These are phyloP conservation scores for Rana temporaria DNA, from an alignment of 2,113 vertebrate genomes.

Conservation along the genomic window DNA sequence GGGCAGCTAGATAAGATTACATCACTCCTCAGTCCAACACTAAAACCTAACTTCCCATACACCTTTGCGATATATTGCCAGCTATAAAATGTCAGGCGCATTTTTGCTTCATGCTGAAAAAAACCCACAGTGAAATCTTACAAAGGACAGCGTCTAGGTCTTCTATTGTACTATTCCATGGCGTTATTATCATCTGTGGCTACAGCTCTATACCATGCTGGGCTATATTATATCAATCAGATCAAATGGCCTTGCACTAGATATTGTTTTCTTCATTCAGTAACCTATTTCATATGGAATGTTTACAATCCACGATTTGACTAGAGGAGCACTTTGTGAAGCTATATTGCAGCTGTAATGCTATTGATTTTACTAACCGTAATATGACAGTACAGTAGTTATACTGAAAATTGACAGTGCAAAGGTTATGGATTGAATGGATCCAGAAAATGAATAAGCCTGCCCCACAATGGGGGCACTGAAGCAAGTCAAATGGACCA, in stretches of 20 bases:
- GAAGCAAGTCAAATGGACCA: slow-evolving; percentile 19
- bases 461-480: slow-evolving; percentile 17
- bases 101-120: too few species aligned
- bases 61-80: too few species aligned
- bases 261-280: not conserved
- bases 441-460: slow-evolving; percentile 49
- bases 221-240: not conserved
- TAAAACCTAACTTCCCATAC: too few species aligned
- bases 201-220: not conserved
- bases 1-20: too few species aligned
- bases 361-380: slow-evolving; percentile 57
- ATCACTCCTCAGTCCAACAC: too few species aligned
- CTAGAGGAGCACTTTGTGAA: not conserved
- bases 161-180: too few species aligned
- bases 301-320: not conserved
- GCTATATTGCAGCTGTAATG: slow-evolving; percentile 42
- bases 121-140: too few species aligned
- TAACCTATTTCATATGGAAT: slow-evolving; percentile 1
- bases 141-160: too few species aligned
- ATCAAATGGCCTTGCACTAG: not conserved
- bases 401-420: slow-evolving; percentile 50
- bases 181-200: not conserved
- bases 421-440: slow-evolving; percentile 49
- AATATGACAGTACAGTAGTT: slow-evolving; percentile 53
- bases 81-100: too few species aligned